phyloP scores from a whole-genome alignment of 1,140 invertebrate species.

The Palaemon carinicauda region DNA sequence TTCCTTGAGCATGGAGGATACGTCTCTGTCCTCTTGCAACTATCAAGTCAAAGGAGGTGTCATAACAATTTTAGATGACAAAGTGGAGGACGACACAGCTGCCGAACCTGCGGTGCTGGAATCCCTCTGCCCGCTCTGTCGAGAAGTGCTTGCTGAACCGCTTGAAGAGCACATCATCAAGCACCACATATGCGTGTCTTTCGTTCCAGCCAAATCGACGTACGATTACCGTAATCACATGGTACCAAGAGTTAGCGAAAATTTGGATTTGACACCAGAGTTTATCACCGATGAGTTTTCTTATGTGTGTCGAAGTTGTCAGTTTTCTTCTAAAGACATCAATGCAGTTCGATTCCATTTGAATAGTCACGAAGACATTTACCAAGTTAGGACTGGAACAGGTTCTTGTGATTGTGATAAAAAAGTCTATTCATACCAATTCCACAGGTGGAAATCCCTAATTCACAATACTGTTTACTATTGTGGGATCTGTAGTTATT shows the following conservation, averaged over 20 bases:
- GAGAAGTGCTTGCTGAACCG: neutral
- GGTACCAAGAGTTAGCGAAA: constrained; percentile 30
- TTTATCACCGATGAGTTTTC: neutral
- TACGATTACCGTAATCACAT: constrained; percentile 12
- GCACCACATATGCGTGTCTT: constrained; percentile 30
- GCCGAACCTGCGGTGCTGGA: neutral
- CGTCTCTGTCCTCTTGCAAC: too few species aligned
- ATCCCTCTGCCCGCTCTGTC: constrained; percentile 4
- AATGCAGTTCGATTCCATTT: constrained; percentile 53
- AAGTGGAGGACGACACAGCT: too few species aligned
- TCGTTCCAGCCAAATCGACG: constrained; percentile 32
- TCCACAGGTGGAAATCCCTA: constrained; percentile 28
- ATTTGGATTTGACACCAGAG: neutral
- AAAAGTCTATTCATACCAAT: constrained; percentile 25
- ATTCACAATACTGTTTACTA: constrained; percentile 25
- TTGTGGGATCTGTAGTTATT: constrained; percentile 37
- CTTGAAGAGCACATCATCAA: constrained; percentile 20
- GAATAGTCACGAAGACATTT: constrained; percentile 45
- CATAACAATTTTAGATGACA: neutral
- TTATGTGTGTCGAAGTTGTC: constrained; percentile 26
- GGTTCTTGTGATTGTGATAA: constrained; percentile 14
- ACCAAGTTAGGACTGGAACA: neutral
- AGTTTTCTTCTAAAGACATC: constrained; percentile 27
- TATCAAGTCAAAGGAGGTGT: neutral
- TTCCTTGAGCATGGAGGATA: too few species aligned